Evolutionary conservation across 1,140 invertebrate species (phyloP), one percentile per base, ranked within the genome.

Genomic region (Meloidogyne hapla): DNA sequence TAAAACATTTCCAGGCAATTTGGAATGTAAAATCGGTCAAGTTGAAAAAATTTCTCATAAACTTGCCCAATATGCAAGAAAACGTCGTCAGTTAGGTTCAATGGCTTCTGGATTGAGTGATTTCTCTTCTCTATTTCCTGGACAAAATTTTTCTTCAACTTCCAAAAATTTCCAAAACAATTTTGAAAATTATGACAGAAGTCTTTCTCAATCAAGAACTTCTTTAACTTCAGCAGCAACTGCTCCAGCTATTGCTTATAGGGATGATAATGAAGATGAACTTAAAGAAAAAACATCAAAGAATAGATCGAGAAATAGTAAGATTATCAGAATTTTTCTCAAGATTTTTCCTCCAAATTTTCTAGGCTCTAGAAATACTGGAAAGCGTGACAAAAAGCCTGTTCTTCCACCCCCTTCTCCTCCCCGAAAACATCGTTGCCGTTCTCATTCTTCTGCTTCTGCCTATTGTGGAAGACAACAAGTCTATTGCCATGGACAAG

Each of bases 21-120:
- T 86, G 67, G 84, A 85, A 45, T 78, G 79, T 42, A 86, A 87
- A 74, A 85, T 86, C 69, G 84, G 85, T 38, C 81, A 87, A 64
- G 84, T 85, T 12, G 85, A 87, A 63, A 78, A 79, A 42, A 85
- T 87, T 23, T 79, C 76, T 12, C 66, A 79, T 4, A 78, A 84
- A 33, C 64, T 85, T 18, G 76, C 83, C 2, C 74, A 77, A 33
- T 80, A 78, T 74, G 83, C 84, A 3, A 63, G 77, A 40, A 77
- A 76, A 23, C 71, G 80, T 10, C 71, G 78, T 40, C 85, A 84
- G 48, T 75, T 85, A 21, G 79, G 80, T 28, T 84, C 84, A 28
- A 85, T 84, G 75, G 82, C 83, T 67, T 85, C 83, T 12, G 76
- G 77, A 13, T 25, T 78, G 0, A 78, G 76, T 21, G 77, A 78